Percentiles rank a stretch among this genome's conserved stretches.
Evolutionary conservation across 2,888 invertebrate genomes (phyloP).

Genomic region (Dynastes hyllus): DNA sequence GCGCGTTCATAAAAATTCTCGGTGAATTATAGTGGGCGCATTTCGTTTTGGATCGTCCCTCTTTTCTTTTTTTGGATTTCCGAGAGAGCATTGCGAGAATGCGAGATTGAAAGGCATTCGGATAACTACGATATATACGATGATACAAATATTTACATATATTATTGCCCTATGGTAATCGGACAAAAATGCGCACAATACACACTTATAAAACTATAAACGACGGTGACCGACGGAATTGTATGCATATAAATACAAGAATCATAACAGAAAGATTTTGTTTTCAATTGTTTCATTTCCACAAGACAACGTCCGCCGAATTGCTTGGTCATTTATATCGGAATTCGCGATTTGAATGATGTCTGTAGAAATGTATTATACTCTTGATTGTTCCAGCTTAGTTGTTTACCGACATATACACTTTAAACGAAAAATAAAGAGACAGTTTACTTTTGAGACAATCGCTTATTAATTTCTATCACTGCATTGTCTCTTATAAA

Average conservation of each 20-base stretch:
- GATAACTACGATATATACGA: neutral
- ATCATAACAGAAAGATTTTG: neutral
- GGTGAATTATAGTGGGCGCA: conserved; percentile 34
- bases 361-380: neutral
- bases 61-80: conserved; percentile 21
- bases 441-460: too few relatives aligned
- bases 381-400: too few relatives aligned
- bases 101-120: neutral
- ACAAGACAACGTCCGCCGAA: conserved; percentile 13
- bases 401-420: too few relatives aligned
- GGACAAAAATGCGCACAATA: conserved; percentile 3
- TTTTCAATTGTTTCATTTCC: conserved; percentile 24
- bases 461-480: too few relatives aligned
- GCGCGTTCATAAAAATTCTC: conserved; percentile 36
- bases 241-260: conserved; percentile 14
- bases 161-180: conserved; percentile 38
- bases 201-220: neutral
- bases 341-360: conserved; percentile 19
- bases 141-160: conserved; percentile 38
- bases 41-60: conserved; percentile 8
- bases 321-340: conserved; percentile 29
- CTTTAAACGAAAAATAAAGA: too few relatives aligned
- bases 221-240: neutral
- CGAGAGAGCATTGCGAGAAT: conserved; percentile 7
- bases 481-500: too few relatives aligned